Evolutionary conservation across 2,113 vertebrate species (phyloP), one percentile per base, ranked within the genome.

Genomic region (Cryptomyrus ogoouensis): DNA sequence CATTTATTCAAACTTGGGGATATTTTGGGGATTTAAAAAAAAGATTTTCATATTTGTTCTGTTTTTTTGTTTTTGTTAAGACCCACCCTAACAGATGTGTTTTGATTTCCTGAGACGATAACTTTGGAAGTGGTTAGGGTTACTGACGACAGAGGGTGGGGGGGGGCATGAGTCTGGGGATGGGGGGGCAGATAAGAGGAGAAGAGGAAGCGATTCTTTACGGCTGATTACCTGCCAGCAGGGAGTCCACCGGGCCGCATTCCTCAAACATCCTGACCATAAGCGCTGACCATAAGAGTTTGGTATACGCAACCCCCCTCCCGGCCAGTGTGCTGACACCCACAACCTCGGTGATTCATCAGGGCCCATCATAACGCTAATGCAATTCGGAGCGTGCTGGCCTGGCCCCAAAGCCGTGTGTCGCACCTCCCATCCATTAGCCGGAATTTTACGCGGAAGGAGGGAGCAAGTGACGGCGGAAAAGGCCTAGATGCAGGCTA

Each of bases 1-100:
- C 13, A 91, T 92, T 94, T 85, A 46, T 10, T 13, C 9, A 42
- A 21, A 13, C 10, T 27, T 12, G 42, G 44, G 5, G 24, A 70
- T 46, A 44, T 46, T 88, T 46, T n/a, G 56, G 49, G 56, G n/a
- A 70, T 88, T 47, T 19, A 4, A 12, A 66, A 5, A 24, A 66
- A 58, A 44, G 19, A n/a, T 66, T 42, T 58, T 62, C 39, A 44
- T 31, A 62, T 39, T 88, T 13, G 70, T 35, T 19, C 15, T 62
- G 21, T 62, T 10, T 62, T 62, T 88, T 88, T 10, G 49, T 46
- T 31, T 42, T 44, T 62, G 8, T 47, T 49, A 27, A 13, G 24
- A 52, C 10, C 84, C 39, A 42, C 77, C 80, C 15, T 21, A 42
- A 83, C 19, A 83, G 4, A 83, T 46, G 42, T 21, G 39, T 39